Percentiles rank a stretch among this genome's conserved stretches.
These are phyloP conservation scores for Tholera decimalis DNA, from an alignment of 2,888 invertebrate genomes.

Conservation along the genomic window DNA sequence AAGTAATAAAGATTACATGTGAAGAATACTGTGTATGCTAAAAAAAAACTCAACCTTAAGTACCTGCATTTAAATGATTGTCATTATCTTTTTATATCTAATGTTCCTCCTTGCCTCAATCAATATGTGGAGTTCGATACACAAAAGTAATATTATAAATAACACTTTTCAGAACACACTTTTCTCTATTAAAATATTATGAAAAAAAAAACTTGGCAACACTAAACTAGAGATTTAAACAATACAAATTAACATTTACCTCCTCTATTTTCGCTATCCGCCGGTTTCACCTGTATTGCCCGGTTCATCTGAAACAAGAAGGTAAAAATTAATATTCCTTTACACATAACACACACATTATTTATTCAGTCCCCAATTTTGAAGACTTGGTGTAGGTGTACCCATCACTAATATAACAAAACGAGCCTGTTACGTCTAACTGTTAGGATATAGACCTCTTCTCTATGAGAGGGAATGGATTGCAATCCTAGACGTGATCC, in stretches of 20 bases:
- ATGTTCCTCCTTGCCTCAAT: not conserved
- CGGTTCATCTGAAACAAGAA: conserved; percentile 98
- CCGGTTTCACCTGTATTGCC: conserved; percentile 99
- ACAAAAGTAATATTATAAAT: not conserved
- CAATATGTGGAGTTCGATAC: not conserved
- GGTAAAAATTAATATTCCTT: not conserved
- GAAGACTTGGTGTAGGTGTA: too few species aligned
- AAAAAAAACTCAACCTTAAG: not conserved
- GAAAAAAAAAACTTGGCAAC: conserved; percentile 2
- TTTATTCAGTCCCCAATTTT: not conserved
- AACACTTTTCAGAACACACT: not conserved
- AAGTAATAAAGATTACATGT: not conserved
- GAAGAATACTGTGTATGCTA: not conserved
- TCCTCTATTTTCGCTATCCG: conserved; percentile 99
- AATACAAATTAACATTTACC: conserved; percentile 91
- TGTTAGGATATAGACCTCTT: too few species aligned
- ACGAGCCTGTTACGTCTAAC: too few species aligned
- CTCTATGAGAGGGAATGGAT: too few species aligned
- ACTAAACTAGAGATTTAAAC: not conserved
- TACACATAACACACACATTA: too few species aligned
- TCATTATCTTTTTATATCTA: not conserved
- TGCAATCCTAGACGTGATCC: too few species aligned
- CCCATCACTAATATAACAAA: too few species aligned
- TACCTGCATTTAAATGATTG: not conserved
- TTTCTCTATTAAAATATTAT: conserved; percentile 3